phyloP scores from a whole-genome alignment of 2,113 vertebrate species.

The Periophthalmus modestus region DNA sequence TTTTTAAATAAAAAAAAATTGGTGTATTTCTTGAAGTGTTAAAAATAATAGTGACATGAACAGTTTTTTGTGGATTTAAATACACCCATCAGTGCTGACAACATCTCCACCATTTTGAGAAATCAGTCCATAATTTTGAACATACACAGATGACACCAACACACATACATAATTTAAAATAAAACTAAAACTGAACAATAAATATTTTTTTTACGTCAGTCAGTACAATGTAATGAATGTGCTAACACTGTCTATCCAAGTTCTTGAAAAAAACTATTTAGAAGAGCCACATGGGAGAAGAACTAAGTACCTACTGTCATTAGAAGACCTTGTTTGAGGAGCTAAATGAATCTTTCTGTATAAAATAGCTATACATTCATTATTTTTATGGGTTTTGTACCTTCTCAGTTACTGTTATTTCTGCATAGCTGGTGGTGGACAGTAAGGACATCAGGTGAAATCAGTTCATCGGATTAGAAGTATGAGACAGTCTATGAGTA shows the following conservation, averaged over 20 bases:
- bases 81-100: not conserved
- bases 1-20: not conserved
- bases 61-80: not conserved
- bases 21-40: conserved; percentile 38
- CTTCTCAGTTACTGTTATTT: not conserved
- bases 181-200: conserved; percentile 41
- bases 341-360: not conserved
- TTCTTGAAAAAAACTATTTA: not conserved
- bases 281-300: not conserved
- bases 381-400: conserved; percentile 2
- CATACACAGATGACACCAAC: not conserved
- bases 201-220: conserved; percentile 32
- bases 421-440: conserved; percentile 34
- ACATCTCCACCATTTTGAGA: not conserved
- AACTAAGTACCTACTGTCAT: not conserved
- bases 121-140: not conserved
- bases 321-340: not conserved
- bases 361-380: not conserved
- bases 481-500: conserved; percentile 3
- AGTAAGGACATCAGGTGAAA: conserved; percentile 54
- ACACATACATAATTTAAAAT: conserved; percentile 26
- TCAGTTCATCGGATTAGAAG: conserved; percentile 16
- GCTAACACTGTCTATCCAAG: not conserved
- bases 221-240: conserved; percentile 53
- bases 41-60: conserved; percentile 10